Conservation (phyloP, 2,888 invertebrate genomes). For the Lasiommata megera region DNA sequence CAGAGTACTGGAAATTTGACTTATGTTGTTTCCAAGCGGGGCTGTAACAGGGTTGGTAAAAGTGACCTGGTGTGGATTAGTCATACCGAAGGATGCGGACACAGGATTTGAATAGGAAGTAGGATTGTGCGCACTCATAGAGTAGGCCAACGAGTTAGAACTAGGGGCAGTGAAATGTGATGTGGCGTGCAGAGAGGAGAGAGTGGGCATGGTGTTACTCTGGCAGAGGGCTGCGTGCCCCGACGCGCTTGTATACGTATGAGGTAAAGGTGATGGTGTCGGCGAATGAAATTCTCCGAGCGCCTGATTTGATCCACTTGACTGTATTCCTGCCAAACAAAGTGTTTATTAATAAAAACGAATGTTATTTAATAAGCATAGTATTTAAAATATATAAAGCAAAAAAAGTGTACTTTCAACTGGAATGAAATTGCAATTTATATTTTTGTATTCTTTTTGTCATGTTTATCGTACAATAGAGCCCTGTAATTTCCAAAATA, state of each 20-base stretch:
- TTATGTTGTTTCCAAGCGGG: conserved; percentile 73
- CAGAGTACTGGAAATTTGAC: conserved; percentile 73
- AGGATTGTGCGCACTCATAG: conserved; percentile 76
- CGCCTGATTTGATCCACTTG: conserved; percentile 86
- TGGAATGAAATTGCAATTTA: too few relatives aligned
- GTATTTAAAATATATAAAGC: too few relatives aligned
- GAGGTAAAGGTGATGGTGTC: conserved; percentile 80
- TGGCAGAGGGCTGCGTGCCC: conserved; percentile 77
- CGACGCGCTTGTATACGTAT: conserved; percentile 74
- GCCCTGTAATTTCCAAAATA: too few relatives aligned
- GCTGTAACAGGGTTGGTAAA: conserved; percentile 77
- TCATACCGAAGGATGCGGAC: conserved; percentile 69
- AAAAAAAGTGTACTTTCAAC: too few relatives aligned
- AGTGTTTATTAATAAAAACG: conserved; percentile 8
- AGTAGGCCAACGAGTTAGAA: conserved; percentile 75
- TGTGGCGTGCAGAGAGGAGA: conserved; percentile 75
- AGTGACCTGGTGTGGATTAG: conserved; percentile 76
- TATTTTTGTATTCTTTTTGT: too few relatives aligned
- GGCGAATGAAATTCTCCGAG: conserved; percentile 84
- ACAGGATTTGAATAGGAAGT: conserved; percentile 78
- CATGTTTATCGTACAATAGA: too few relatives aligned
- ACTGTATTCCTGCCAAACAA: conserved; percentile 76
- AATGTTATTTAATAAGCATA: too few relatives aligned
- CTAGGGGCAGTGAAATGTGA: conserved; percentile 71
- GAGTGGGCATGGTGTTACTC: conserved; percentile 84